Evolutionary conservation across 2,888 invertebrate species (phyloP).

Genomic region (Xiphydria camelus): DNA sequence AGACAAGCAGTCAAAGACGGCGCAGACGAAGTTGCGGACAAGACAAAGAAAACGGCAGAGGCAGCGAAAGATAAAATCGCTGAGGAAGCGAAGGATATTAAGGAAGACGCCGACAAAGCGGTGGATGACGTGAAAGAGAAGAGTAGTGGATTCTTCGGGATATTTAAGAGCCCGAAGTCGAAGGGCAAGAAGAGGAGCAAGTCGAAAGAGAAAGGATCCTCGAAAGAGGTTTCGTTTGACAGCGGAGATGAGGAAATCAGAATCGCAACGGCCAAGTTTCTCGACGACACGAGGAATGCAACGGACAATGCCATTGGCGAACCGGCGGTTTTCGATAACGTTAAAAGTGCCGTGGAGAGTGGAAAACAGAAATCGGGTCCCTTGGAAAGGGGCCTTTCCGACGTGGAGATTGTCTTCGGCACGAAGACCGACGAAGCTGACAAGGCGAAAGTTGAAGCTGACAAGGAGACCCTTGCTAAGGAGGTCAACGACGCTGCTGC

Average conservation of each 20-base stretch:
- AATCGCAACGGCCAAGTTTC: conserved; percentile 38
- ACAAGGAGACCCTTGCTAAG: too few relatives aligned
- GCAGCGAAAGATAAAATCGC: conserved; percentile 60
- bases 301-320: conserved; percentile 36
- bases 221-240: conserved; percentile 47
- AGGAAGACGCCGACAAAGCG: conserved; percentile 35
- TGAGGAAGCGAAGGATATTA: conserved; percentile 60
- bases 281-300: conserved; percentile 41
- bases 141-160: conserved; percentile 44
- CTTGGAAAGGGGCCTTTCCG: too few relatives aligned
- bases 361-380: too few relatives aligned
- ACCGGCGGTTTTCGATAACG: conserved; percentile 27
- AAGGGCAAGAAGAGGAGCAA: conserved; percentile 40
- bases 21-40: conserved; percentile 25
- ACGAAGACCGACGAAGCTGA: conserved; percentile 21
- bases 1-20: neutral
- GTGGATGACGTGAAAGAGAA: conserved; percentile 22
- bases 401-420: conserved; percentile 19
- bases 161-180: conserved; percentile 48
- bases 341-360: conserved; percentile 1
- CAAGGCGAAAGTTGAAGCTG: too few relatives aligned
- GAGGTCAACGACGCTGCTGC: conserved; percentile 18
- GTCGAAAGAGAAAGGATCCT: conserved; percentile 42
- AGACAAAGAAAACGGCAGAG: conserved; percentile 63
- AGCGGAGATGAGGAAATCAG: conserved; percentile 48